phyloP scores from a whole-genome alignment of 2,888 invertebrate species.

The Iselma pallidipennis region DNA sequence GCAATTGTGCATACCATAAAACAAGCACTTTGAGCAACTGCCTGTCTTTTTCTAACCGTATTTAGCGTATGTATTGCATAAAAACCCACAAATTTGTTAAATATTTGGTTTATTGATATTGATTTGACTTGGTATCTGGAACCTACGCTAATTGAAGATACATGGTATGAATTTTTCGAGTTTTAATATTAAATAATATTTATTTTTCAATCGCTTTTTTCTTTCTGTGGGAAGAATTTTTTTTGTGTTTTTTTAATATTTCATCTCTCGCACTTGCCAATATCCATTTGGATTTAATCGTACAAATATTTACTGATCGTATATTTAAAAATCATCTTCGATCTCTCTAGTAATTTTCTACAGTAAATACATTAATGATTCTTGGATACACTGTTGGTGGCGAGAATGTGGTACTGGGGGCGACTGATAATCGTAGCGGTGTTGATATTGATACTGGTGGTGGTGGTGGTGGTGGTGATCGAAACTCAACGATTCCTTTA shows the following conservation, averaged over 20 bases:
- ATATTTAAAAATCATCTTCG: conserved; percentile 1
- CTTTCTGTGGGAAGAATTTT: background rate
- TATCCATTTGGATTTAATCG: conserved; percentile 1
- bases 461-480: background rate
- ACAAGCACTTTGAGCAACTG: no score
- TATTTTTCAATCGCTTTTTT: background rate
- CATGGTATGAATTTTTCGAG: no score
- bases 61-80: no score
- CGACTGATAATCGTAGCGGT: background rate
- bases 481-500: background rate
- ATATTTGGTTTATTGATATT: no score
- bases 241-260: background rate
- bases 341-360: conserved; percentile 1
- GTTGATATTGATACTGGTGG: background rate
- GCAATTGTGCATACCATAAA: no score
- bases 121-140: no score
- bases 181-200: no score
- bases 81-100: no score
- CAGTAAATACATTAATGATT: conserved; percentile 2
- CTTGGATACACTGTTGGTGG: background rate
- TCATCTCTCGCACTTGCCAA: background rate
- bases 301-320: conserved; percentile 1
- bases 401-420: background rate
- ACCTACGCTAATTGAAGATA: no score
- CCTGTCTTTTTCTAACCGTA: no score